These are phyloP conservation scores for Eristalis pertinax DNA, from an alignment of 2,888 invertebrate genomes.

Conservation along the genomic window DNA sequence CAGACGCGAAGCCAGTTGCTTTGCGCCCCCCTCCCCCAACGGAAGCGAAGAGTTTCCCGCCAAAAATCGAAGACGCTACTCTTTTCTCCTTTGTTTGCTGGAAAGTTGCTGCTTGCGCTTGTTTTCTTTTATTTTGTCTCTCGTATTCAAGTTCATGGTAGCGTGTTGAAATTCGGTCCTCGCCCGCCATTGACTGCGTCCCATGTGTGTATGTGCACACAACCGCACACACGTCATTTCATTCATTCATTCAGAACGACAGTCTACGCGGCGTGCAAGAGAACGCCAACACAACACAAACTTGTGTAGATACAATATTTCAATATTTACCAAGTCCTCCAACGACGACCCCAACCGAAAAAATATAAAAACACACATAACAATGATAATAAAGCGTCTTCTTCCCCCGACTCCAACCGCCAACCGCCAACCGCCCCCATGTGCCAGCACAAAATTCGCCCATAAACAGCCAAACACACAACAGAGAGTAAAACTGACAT, in stretches of 20 bases:
- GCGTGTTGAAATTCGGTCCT: conserved; percentile 37
- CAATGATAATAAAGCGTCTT: conserved; percentile 45
- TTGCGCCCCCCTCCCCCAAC: too few relatives aligned
- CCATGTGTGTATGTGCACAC: conserved; percentile 34
- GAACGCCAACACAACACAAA: conserved; percentile 18
- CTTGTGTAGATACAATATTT: conserved; percentile 61
- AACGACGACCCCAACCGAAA: conserved; percentile 29
- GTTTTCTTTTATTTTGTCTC: conserved; percentile 29
- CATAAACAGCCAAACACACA: background rate
- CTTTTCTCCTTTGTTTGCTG: conserved; percentile 29
- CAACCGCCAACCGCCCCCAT: too few relatives aligned
- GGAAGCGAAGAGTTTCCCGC: conserved; percentile 38
- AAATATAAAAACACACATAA: conserved; percentile 55
- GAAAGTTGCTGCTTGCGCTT: background rate
- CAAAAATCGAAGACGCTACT: conserved; percentile 67
- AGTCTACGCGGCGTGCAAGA: background rate
- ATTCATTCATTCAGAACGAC: conserved; percentile 56
- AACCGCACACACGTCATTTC: conserved; percentile 38
- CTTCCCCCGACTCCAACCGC: conserved; percentile 4
- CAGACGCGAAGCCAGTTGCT: background rate
- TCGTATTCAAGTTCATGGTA: conserved; percentile 51
- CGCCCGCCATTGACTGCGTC: conserved; percentile 24
- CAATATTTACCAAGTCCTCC: conserved; percentile 65
- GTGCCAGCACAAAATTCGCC: background rate
- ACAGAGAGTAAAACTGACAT: conserved; percentile 36